A percentile compares a stretch with the other conserved stretches of the same genome.
Evolutionary conservation across 2,113 vertebrate species (phyloP).

Genomic region (Shinisaurus crocodilurus): DNA sequence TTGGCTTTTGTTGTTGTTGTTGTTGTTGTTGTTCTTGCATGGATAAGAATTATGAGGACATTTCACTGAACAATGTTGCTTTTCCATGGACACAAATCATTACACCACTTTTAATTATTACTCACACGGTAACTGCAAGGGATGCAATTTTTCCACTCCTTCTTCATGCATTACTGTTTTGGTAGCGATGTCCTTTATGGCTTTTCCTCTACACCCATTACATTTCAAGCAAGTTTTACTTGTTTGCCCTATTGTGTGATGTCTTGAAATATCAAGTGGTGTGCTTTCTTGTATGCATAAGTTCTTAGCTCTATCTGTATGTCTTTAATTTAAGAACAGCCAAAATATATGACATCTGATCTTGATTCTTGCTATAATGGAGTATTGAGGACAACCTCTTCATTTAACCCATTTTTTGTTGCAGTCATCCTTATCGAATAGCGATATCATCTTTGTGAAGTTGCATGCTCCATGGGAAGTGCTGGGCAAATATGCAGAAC

Average conservation of each 20-base stretch:
- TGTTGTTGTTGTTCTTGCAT: background rate
- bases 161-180: background rate
- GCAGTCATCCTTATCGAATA: slow-evolving; percentile 91
- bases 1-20: background rate
- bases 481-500: slow-evolving; percentile 92
- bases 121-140: background rate
- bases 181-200: background rate
- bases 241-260: background rate
- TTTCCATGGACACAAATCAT: background rate
- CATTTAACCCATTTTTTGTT: slow-evolving; percentile 69
- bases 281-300: background rate
- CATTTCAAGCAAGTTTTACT: background rate
- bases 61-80: background rate
- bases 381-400: background rate
- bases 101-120: background rate
- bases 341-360: background rate
- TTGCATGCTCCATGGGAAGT: slow-evolving; percentile 95
- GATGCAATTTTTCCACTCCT: background rate
- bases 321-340: background rate
- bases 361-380: background rate
- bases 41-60: background rate
- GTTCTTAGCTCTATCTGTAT: background rate
- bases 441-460: slow-evolving; percentile 95
- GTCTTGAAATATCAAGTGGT: background rate
- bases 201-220: background rate